Base-by-base conservation (phyloP, 2,113 vertebrate species). In the Lepisosteus oculatus region DNA sequence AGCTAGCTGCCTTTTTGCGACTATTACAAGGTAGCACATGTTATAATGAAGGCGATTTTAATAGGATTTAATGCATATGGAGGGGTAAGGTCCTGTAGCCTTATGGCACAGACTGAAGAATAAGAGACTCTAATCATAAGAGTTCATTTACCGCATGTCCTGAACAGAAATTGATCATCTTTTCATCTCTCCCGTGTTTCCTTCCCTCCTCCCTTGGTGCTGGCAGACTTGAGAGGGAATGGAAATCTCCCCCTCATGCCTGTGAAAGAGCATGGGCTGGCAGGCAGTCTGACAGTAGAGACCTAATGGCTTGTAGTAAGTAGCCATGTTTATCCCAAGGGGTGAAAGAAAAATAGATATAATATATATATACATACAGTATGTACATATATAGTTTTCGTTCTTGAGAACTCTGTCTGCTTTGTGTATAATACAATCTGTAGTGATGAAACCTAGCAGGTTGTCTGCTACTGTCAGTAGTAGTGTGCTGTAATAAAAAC, bases 41-140 rank as follows among this genome's bases (percentile, higher is more conserved):
- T 74, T 74, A 62, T 78, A 80, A 84, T 84, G 78, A 81, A 79
- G 78, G 76, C 69, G 65, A 71, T 80, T 80, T 76, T 84, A 84
- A 84, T 81, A 80, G 82, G 80, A 80, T 81, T 84, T 80, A 84
- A 80, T 84, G 78, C 82, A 79, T 80, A 77, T 76, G 73, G 77
- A 71, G 72, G 78, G 80, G 62, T 70, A 71, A 77, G 77, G 78
- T 80, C 78, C 73, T 72, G 67, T 71, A 76, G 75, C 76, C 73
- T 74, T 67, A 67, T 72, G 72, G 73, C 75, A 70, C 73, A 69
- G 72, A 76, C 68, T 54, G 64, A 75, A 75, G 73, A 78, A 80
- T 74, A 69, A 71, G 71, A 77, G 68, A 76, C 69, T 74, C 57
- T 78, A 78, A 81, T 84, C 75, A 77, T 65, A 64, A 74, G 74